phyloP scores from a whole-genome alignment of 2,113 vertebrate genomes.

The Halichoerus grypus region DNA sequence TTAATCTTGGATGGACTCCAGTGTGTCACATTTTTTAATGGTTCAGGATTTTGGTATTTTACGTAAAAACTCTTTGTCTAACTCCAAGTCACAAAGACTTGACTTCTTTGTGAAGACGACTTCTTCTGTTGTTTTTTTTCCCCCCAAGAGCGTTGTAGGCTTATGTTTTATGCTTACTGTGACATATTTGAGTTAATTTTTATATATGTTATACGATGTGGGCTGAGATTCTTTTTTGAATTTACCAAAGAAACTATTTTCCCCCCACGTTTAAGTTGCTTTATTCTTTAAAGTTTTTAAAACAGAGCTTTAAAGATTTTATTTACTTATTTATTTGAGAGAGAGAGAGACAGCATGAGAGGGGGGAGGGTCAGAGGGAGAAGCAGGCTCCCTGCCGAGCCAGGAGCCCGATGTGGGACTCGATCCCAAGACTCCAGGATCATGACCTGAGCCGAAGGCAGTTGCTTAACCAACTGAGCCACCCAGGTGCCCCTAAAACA shows the following conservation, averaged over 20 bases:
- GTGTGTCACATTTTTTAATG: neutral
- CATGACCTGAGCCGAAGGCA: no score
- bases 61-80: neutral
- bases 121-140: neutral
- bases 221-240: neutral
- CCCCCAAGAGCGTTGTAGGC: neutral
- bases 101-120: no score
- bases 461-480: no score
- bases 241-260: neutral
- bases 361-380: no score
- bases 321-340: no score
- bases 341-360: no score
- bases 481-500: no score
- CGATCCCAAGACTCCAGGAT: accelerated
- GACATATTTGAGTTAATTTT: neutral
- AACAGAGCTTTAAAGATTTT: no score
- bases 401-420: no score
- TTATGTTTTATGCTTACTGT: neutral
- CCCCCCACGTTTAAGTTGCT: neutral
- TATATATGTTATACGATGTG: neutral
- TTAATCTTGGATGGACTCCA: neutral
- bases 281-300: neutral
- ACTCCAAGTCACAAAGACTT: neutral
- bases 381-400: no score
- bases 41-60: neutral